Base-by-base conservation (phyloP, 2,888 invertebrate species). In the Eilema griseolum region DNA sequence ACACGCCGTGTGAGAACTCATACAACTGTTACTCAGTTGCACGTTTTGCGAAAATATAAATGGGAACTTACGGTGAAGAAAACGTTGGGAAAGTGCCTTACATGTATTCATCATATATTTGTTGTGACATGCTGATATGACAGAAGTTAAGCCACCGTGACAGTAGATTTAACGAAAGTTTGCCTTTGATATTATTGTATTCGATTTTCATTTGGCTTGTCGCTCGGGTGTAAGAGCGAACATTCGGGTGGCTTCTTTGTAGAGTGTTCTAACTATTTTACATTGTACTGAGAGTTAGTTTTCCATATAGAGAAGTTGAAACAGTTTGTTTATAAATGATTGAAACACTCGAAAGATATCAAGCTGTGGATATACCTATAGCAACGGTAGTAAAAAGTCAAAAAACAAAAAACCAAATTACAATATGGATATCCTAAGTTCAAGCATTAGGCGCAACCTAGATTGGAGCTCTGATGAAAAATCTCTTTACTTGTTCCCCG, bases 1-100 rank as follows among this genome's bases (percentile, higher is more conserved):
- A 62, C 37, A 71, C 37, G 63, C 52, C 60, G 66, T 67, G 66
- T 72, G 72, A 64, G 72, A 72, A 65, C 2, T 59, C 23, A 16
- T 20, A 63, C 72, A 70, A 41, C 61, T 62, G 68, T 56, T n/a
- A n/a, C n/a, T n/a, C n/a, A n/a, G 14, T 61, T 63, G 61, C 66
- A 62, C 62, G 46, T 26, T n/a, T 69, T 52, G 64, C 46, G 20
- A 46, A 67, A 65, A 33, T 59, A 62, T 57, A 33, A 66, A 57
- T 33, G 31, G 33, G 26, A 37, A 26, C 20, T 33, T n/a, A 24
- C 11, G 37, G 37, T 26, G 66, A n/a, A 41, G 24, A 41, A 60
- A 60, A 41, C 28, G 11, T 37, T 66, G 23, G 26, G 57, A 57
- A 57, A 56, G 20, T 56, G 59, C 31, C 11, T 52, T 23, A 14